A percentile compares a stretch with the other conserved stretches of the same genome.
Conservation (phyloP, 2,888 invertebrate species). For the Trypoxylon attenuatum region DNA sequence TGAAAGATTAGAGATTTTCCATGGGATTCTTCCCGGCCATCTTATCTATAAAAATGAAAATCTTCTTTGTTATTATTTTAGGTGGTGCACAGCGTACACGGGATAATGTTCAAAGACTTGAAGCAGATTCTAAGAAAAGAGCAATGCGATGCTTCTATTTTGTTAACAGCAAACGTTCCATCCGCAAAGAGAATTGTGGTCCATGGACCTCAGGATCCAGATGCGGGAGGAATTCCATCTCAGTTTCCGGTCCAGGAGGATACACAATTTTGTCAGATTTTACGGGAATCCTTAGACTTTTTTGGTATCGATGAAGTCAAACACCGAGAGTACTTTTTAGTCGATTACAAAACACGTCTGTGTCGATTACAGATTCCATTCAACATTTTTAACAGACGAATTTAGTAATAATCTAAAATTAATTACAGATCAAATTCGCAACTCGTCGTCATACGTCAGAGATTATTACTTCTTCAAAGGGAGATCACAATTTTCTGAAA, state of each 20-base stretch:
- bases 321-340: constrained; percentile 94
- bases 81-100: constrained; percentile 98
- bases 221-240: constrained; percentile 96
- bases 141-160: constrained; percentile 98
- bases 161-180: constrained; percentile 98
- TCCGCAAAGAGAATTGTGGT: constrained; percentile 99
- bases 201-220: constrained; percentile 92
- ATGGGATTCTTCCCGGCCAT: not conserved
- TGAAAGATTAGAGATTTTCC: not conserved
- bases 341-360: constrained; percentile 97
- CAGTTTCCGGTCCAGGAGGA: constrained; percentile 99
- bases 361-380: not conserved
- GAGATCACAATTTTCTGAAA: constrained; percentile 97
- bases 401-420: no score
- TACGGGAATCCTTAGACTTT: constrained; percentile 97
- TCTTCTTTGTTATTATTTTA: constrained; percentile 68
- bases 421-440: constrained; percentile 92
- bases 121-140: constrained; percentile 99
- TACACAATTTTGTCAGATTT: constrained; percentile 94
- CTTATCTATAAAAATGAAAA: not conserved
- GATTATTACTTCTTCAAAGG: constrained; percentile 87
- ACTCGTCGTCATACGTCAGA: constrained; percentile 94
- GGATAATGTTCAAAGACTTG: constrained; percentile 99
- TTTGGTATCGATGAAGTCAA: constrained; percentile 95
- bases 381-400: no score